Percentiles rank a stretch among this genome's conserved stretches.
These are phyloP conservation scores for Arnoldichthys spilopterus DNA, from an alignment of 2,797 vertebrate species.

Conservation along the genomic window DNA sequence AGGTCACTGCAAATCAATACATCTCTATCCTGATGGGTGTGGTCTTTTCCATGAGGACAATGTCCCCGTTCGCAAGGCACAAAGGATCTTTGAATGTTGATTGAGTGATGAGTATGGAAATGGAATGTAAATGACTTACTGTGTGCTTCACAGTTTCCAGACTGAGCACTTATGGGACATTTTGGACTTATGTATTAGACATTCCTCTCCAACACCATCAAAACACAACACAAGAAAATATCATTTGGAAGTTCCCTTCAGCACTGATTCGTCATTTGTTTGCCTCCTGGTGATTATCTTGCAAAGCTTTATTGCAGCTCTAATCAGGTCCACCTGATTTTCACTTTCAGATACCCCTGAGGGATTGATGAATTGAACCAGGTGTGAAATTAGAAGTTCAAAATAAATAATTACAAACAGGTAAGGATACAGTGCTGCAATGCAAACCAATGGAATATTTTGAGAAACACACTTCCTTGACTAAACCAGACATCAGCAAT, in stretches of 20 bases:
- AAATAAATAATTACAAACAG: not conserved
- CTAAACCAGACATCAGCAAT: not conserved
- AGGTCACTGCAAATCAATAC: not conserved
- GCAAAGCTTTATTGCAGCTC: not conserved
- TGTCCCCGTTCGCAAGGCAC: not conserved
- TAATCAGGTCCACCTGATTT: not conserved
- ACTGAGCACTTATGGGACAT: no score
- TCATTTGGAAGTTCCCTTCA: no score
- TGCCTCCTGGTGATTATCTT: not conserved
- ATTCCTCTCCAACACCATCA: no score
- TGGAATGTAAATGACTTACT: no score
- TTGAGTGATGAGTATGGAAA: not conserved
- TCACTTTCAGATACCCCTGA: not conserved
- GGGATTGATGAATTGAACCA: not conserved
- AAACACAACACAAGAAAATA: not conserved
- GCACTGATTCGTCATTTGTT: not conserved
- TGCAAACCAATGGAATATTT: not conserved
- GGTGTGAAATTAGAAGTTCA: not conserved
- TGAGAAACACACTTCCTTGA: not conserved
- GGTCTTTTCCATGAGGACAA: not conserved
- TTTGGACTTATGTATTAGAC: no score
- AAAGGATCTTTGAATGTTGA: no score
- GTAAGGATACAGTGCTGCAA: not conserved
- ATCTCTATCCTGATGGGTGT: not conserved
- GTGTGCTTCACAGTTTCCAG: no score